Conservation (phyloP, 37 sponge, comb jelly and placozoan species). For the Lycopodina hypogea region DNA sequence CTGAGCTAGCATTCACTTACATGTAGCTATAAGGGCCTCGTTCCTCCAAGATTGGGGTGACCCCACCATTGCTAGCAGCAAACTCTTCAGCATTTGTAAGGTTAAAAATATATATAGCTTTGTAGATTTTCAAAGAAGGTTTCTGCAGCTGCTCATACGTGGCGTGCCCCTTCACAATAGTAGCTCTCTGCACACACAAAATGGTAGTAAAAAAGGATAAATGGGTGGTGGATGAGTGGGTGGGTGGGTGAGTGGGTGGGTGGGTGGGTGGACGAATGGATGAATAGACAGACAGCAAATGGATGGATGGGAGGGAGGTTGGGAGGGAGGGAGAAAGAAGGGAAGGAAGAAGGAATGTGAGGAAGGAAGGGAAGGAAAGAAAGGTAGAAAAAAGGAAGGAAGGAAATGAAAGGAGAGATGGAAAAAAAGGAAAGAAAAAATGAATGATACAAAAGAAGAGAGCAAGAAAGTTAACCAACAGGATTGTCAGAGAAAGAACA, state of each 20-base stretch:
- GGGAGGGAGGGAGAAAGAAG: constrained; percentile 1
- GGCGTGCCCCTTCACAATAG: constrained; percentile 27
- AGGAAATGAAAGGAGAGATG: background rate
- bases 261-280: background rate
- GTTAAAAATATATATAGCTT: constrained; percentile 81
- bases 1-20: too few relatives aligned
- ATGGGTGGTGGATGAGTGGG: too few relatives aligned
- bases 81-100: constrained; percentile 67
- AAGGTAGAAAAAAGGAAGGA: background rate
- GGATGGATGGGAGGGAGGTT: background rate
- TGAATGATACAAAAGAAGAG: background rate
- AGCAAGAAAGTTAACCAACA: too few relatives aligned
- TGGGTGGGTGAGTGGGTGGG: background rate
- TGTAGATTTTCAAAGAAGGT: constrained; percentile 62
- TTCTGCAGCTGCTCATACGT: constrained; percentile 69
- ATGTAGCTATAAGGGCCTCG: constrained; percentile 81
- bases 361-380: constrained; percentile 1
- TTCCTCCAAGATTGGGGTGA: constrained; percentile 47
- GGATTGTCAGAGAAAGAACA: too few relatives aligned
- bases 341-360: background rate
- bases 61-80: too few relatives aligned
- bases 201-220: too few relatives aligned
- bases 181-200: background rate
- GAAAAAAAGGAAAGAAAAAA: background rate
- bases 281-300: too few relatives aligned